Percentiles rank a stretch among this genome's conserved stretches.
These are phyloP conservation scores for Sphaerophoria taeniata DNA, from an alignment of 2,888 invertebrate species.

Conservation along the genomic window DNA sequence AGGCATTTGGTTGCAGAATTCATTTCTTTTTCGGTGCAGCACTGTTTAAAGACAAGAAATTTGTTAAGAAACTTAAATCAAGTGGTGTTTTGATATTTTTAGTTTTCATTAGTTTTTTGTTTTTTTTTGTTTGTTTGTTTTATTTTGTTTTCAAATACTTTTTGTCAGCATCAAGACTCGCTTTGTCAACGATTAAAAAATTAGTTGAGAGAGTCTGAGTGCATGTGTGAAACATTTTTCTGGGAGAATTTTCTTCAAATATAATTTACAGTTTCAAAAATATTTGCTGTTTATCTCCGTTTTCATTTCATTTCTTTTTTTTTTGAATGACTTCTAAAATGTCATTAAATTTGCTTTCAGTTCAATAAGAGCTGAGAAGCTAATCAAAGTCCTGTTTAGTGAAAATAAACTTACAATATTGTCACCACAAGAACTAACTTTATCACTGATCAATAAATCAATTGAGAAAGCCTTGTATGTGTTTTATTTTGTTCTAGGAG, in stretches of 20 bases:
- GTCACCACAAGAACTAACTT: slow-evolving; percentile 60
- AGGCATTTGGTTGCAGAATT: slow-evolving; percentile 80
- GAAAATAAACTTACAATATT: slow-evolving; percentile 8
- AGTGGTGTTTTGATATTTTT: background rate
- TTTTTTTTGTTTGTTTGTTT: too few species aligned
- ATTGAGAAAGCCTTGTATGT: slow-evolving; percentile 54
- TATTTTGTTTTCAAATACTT: too few species aligned
- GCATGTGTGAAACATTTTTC: background rate
- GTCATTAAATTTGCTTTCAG: too few species aligned
- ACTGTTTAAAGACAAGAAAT: slow-evolving; percentile 76
- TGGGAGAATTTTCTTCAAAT: slow-evolving; percentile 65
- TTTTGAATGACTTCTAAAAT: too few species aligned
- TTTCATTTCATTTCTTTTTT: too few species aligned
- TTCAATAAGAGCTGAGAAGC: background rate
- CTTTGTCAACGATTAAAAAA: too few species aligned
- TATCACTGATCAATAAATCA: slow-evolving; percentile 49
- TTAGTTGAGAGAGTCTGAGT: too few species aligned
- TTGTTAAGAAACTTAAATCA: background rate
- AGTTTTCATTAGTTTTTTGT: background rate
- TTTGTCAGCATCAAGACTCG: too few species aligned
- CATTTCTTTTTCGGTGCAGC: slow-evolving; percentile 83
- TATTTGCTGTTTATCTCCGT: slow-evolving; percentile 59
- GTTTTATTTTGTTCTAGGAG: slow-evolving; percentile 54
- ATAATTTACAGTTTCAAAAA: slow-evolving; percentile 34
- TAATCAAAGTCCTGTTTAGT: background rate